Evolutionary conservation across 2,888 invertebrate genomes (phyloP), one percentile per base, ranked within the genome.

Genomic region (Pyrgus malvae): DNA sequence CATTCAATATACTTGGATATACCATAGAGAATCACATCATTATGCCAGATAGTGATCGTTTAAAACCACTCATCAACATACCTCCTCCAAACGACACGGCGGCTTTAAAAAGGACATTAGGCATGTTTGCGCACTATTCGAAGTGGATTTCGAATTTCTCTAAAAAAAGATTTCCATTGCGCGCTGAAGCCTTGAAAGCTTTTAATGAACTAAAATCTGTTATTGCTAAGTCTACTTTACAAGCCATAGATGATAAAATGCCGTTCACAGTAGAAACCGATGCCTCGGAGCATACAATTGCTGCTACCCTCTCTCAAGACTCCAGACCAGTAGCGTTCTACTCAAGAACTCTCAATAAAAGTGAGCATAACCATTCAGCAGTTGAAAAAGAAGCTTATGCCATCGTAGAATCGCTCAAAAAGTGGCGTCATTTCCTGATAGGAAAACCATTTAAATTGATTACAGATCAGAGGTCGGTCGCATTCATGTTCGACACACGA

Each of bases 401-500:
- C n/a, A 38, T 38, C 1, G 40, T 41, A 1, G 40, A 41, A 41
- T 41, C 41, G 21, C 14, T 41, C 12, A 41, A 23, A 14, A 48
- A 48, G 46, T 54, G 56, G 56, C 16, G 50, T 11, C 57, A 56
- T 50, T 48, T 42, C 25, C 42, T 57, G 3, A 35, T 57, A 27
- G 57, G 48, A 3, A 50, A 37, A 41, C 11, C 21, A 12, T 59
- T 57, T 17, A 33, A 17, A n/a, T 11, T 56, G 2, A 33, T 56
- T 6, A 60, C 53, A 7, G 56, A 56, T 51, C 61, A 64, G 38
- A 38, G 51, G 23, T 63, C 63, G 4, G 65, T 61, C 8, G 14
- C 55, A 8, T 59, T 57, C 27, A 57, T 61, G 57, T 57, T 61
- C 8, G 29, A 58, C 25, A 29, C 23, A 14, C 44, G 37, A 1